These are phyloP conservation scores for Vanacampus margaritifer DNA, from an alignment of 2,113 vertebrate species.

Conservation along the genomic window DNA sequence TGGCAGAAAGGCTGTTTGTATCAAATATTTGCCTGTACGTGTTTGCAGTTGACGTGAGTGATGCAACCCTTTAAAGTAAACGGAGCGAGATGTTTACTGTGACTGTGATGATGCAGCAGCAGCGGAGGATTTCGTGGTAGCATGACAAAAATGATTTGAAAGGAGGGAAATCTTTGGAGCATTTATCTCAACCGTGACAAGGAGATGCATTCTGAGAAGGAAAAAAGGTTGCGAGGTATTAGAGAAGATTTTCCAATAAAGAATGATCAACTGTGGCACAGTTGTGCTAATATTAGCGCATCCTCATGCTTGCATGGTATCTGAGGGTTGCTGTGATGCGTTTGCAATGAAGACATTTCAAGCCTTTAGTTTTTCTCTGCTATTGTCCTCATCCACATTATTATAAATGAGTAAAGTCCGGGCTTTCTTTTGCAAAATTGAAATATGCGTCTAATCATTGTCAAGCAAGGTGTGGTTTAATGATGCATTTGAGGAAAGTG, in stretches of 20 bases:
- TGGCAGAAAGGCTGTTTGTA: constrained; percentile 2
- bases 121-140: constrained; percentile 18
- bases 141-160: constrained; percentile 19
- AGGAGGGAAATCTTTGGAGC: constrained; percentile 10
- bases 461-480: no score
- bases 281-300: background rate
- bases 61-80: constrained; percentile 38
- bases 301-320: background rate
- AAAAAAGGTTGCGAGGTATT: constrained; percentile 61
- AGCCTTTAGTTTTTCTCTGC: no score
- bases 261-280: constrained; percentile 32
- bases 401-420: no score
- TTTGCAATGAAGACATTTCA: no score
- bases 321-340: background rate
- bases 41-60: constrained; percentile 12
- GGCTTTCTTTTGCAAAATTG: no score
- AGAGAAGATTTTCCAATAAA: constrained; percentile 87
- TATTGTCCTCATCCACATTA: no score
- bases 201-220: constrained; percentile 38
- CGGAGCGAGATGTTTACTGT: constrained; percentile 26
- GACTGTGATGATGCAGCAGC: constrained; percentile 27
- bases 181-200: constrained; percentile 26
- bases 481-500: no score
- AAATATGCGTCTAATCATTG: no score
- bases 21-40: background rate